Evolutionary conservation across 2,888 invertebrate genomes (phyloP).

Genomic region (Aphidoletes aphidimyza): DNA sequence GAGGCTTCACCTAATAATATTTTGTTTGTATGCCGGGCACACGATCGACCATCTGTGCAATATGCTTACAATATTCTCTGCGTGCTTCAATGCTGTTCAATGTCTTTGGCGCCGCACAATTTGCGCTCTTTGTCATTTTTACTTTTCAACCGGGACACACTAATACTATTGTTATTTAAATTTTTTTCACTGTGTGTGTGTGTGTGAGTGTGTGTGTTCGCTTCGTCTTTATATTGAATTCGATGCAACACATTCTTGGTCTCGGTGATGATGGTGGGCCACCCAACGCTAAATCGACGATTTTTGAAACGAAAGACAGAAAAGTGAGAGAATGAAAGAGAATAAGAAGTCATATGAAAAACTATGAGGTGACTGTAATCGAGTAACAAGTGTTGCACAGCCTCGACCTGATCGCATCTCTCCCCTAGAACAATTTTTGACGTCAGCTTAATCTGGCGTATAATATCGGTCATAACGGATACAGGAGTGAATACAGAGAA

Average conservation of each 20-base stretch:
- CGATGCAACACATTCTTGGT: conserved; percentile 36
- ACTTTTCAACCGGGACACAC: neutral
- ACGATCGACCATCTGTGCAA: conserved; percentile 52
- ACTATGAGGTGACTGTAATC: conserved; percentile 22
- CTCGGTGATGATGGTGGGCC: conserved; percentile 7
- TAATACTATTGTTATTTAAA: conserved; percentile 40
- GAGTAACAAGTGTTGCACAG: conserved; percentile 52
- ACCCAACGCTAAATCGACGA: neutral
- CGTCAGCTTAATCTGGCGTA: conserved; percentile 53
- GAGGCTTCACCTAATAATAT: conserved; percentile 50
- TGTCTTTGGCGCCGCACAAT: neutral
- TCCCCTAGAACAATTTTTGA: neutral
- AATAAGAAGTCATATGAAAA: neutral
- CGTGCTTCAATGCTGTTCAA: neutral
- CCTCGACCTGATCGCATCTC: conserved; percentile 11
- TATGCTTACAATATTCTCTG: neutral
- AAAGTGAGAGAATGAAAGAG: too few species aligned
- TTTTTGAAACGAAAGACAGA: neutral
- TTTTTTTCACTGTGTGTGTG: neutral
- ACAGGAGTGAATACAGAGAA: neutral
- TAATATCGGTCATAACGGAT: conserved; percentile 50
- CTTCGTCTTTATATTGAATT: neutral
- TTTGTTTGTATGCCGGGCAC: conserved; percentile 50
- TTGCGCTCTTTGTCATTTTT: conserved; percentile 35
- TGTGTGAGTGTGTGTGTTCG: neutral